Base-by-base conservation (phyloP, 2,888 invertebrate genomes). In the Tenthredo distinguenda region DNA sequence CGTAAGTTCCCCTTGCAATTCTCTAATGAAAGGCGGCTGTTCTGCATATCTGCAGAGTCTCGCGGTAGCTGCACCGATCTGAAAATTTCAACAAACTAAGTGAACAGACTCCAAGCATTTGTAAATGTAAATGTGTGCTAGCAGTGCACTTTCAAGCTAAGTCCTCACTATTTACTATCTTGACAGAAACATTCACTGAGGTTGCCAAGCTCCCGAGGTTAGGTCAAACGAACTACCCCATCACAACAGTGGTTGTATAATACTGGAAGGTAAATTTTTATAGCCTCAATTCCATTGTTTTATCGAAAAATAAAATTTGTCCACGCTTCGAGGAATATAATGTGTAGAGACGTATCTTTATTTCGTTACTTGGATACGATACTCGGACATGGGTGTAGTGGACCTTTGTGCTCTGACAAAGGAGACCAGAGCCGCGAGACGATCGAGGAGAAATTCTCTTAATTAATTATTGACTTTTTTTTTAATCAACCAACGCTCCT, bases 121-220 rank as follows among this genome's bases (percentile, higher is more conserved):
- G 58, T 50, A 34, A 77, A 77, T 77, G 31, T 55, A 55, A 77
- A 77, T 34, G 77, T 55, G 55, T 50, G 77, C 50, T 31, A 50
- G 50, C 77, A 77, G 34, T 34, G 50, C 18, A 77, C 47, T 55
- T 77, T 6, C 50, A 18, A 55, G 55, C 77, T 77, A 26, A 81
- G 81, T 40, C 40, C 62, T 62, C 62, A 62, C 77, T 77, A 77
- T 77, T 55, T 55, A 77, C 77, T 34, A 50, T 50, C 77, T 55
- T 77, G 77, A 77, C 77, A 77, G 55, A 77, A 77, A 34, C 77
- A 55, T 77, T 77, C 26, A 77, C 77, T 34, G 50, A 40, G 55
- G 40, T 55, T 55, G 47, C 55, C 77, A 50, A 31, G 77, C 55
- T 31, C 10, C 50, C 55, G 50, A 34, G 55, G 18, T 55, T 55